Percentiles rank a stretch among this genome's conserved stretches.
Evolutionary conservation across 2,797 vertebrate genomes (phyloP).

Genomic region (Alectoris magna): DNA sequence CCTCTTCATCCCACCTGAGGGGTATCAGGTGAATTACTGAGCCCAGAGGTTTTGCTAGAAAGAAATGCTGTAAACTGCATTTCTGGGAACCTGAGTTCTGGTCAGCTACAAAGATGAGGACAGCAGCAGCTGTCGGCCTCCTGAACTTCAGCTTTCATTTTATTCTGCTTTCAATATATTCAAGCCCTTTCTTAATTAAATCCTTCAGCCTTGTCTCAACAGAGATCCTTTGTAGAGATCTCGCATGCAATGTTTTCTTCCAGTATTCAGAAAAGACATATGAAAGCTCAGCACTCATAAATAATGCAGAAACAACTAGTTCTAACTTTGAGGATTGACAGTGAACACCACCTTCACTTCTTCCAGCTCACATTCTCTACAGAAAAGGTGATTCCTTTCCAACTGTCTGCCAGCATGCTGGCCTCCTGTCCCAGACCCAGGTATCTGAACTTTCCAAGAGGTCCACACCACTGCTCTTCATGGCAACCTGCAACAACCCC

Average conservation of each 20-base stretch:
- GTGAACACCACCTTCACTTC: background rate
- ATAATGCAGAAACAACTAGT: background rate
- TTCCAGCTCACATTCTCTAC: background rate
- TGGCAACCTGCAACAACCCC: background rate
- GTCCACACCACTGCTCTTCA: background rate
- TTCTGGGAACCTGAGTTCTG: fast-evolving
- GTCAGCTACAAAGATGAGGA: background rate
- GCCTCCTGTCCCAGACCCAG: background rate
- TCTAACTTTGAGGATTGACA: background rate
- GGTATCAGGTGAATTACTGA: background rate
- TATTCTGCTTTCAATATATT: background rate
- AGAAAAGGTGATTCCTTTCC: background rate
- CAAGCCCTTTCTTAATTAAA: background rate
- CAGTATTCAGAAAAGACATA: background rate
- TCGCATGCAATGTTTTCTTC: fast-evolving
- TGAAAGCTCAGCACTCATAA: background rate
- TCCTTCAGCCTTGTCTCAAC: background rate
- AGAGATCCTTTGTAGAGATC: background rate
- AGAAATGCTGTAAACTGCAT: fast-evolving
- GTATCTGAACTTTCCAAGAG: background rate
- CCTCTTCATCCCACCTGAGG: fast-evolving
- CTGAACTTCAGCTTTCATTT: background rate
- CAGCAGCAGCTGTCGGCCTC: background rate
- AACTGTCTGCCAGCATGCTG: fast-evolving
- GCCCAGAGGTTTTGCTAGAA: fast-evolving